Evolutionary conservation across 2,797 vertebrate species (phyloP).

Genomic region (Epinephelus malabaricus): DNA sequence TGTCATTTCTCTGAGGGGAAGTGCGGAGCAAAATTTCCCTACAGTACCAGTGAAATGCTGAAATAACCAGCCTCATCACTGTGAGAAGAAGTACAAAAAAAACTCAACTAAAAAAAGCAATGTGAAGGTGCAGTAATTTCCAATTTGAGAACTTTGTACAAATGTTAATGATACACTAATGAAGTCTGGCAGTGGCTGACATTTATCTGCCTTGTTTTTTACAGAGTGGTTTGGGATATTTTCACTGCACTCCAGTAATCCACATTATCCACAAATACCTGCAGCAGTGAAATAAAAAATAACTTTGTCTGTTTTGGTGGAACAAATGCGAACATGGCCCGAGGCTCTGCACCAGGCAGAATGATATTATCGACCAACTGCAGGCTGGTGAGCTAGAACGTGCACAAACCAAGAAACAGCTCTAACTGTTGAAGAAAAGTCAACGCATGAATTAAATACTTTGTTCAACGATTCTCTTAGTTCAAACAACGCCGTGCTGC

Average conservation of each 20-base stretch:
- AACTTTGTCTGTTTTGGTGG: not conserved
- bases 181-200: not conserved
- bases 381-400: slow-evolving; percentile 1
- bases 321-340: not conserved
- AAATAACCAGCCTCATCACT: not conserved
- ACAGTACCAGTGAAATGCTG: not conserved
- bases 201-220: slow-evolving; percentile 13
- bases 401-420: slow-evolving; percentile 20
- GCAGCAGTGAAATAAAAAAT: slow-evolving; percentile 1
- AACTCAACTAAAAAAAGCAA: slow-evolving; percentile 2
- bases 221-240: not conserved
- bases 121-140: not conserved
- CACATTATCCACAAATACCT: not conserved
- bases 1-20: not conserved
- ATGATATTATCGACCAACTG: not conserved
- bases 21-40: slow-evolving; percentile 15
- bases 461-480: slow-evolving; percentile 56
- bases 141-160: not conserved
- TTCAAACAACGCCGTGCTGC: slow-evolving; percentile 45
- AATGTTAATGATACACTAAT: not conserved
- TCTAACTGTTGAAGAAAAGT: slow-evolving; percentile 31
- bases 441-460: slow-evolving; percentile 60
- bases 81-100: slow-evolving; percentile 2
- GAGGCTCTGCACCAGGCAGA: not conserved
- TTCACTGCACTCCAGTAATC: slow-evolving; percentile 4